phyloP scores from a whole-genome alignment of 2,797 vertebrate species.

The Mallotus villosus region DNA sequence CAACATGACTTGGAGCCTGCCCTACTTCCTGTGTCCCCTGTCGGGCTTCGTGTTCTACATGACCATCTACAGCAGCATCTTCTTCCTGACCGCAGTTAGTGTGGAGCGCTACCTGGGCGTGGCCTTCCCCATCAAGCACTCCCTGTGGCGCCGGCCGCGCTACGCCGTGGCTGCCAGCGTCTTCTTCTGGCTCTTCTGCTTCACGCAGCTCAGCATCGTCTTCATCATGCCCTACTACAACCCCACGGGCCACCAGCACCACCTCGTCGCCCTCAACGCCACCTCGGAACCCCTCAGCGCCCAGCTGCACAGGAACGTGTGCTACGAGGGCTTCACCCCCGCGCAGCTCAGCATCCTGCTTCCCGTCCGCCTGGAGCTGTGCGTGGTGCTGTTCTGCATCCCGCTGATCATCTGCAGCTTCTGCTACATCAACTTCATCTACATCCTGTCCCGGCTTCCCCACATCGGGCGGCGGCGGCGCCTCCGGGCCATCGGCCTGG shows the following conservation, averaged over 20 bases:
- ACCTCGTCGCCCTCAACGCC: neutral
- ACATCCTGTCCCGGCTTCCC: constrained; percentile 77
- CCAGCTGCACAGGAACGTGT: constrained; percentile 37
- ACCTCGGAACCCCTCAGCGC: neutral
- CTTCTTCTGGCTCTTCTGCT: constrained; percentile 75
- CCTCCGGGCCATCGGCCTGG: constrained; percentile 83
- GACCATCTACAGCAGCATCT: constrained; percentile 83
- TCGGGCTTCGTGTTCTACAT: constrained; percentile 81
- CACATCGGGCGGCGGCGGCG: constrained; percentile 75
- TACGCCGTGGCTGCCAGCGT: constrained; percentile 76
- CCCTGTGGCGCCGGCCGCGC: constrained; percentile 66
- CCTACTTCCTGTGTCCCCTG: constrained; percentile 76
- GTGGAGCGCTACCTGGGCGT: constrained; percentile 83
- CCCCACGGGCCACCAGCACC: neutral
- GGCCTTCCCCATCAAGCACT: constrained; percentile 80
- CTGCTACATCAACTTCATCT: constrained; percentile 87
- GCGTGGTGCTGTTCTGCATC: constrained; percentile 82
- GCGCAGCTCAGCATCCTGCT: constrained; percentile 77
- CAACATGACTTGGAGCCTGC: constrained; percentile 69
- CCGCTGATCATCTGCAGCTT: constrained; percentile 83
- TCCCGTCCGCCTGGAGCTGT: constrained; percentile 83
- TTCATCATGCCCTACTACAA: constrained; percentile 71
- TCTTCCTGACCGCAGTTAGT: constrained; percentile 80
- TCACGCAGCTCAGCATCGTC: constrained; percentile 76
- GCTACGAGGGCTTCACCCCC: constrained; percentile 77